Conservation (phyloP, 2,888 invertebrate genomes). For the Lycophotia porphyrea region DNA sequence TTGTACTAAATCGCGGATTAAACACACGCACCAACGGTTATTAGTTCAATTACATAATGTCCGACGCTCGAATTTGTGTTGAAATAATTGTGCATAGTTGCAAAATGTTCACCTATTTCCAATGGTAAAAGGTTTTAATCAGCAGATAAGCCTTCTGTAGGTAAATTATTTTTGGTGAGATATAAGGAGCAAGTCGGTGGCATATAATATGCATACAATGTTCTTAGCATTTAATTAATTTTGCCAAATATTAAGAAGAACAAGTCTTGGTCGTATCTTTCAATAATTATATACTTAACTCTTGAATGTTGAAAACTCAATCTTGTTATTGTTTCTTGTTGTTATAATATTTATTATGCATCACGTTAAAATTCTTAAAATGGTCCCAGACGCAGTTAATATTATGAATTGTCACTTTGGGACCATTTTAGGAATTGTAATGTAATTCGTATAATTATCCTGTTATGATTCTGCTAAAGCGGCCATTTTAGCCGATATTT, state of each 20-base stretch:
- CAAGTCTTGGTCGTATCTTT: not conserved
- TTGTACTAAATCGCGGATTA: slow-evolving; percentile 63
- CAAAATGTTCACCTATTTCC: slow-evolving; percentile 8
- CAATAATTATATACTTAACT: not conserved
- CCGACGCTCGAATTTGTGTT: slow-evolving; percentile 37
- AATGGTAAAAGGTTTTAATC: not conserved
- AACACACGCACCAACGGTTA: slow-evolving; percentile 50
- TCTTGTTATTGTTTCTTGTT: not conserved
- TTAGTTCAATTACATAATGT: slow-evolving; percentile 60
- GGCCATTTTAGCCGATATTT: not conserved
- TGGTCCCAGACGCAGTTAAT: no score
- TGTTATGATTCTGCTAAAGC: no score
- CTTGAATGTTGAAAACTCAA: not conserved
- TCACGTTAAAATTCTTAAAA: no score
- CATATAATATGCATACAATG: not conserved
- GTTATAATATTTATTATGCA: no score
- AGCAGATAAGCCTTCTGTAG: not conserved
- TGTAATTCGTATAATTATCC: no score
- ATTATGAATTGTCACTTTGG: no score
- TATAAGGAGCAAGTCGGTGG: not conserved
- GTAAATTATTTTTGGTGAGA: not conserved
- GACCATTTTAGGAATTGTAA: no score
- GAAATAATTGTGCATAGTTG: slow-evolving; percentile 34
- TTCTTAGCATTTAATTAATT: not conserved
- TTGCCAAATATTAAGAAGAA: no score